phyloP scores from a whole-genome alignment of 2,113 vertebrate species.

The Xiphophorus hellerii region DNA sequence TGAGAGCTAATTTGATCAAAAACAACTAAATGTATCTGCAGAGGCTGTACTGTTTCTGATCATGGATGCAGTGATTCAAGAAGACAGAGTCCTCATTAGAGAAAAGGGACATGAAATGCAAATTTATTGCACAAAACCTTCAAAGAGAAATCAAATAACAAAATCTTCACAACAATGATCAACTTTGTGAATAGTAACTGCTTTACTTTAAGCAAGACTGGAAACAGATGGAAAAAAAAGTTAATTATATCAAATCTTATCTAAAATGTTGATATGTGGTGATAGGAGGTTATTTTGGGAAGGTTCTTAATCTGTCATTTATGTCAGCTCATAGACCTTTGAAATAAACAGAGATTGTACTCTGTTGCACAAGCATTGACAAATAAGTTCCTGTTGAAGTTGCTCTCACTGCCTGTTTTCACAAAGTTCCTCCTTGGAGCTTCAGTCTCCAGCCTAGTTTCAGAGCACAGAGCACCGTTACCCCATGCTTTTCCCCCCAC shows the following conservation, averaged over 20 bases:
- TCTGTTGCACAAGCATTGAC: not conserved
- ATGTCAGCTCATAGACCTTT: not conserved
- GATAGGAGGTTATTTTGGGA: not conserved
- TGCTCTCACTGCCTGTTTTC: too few relatives aligned
- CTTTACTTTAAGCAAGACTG: not conserved
- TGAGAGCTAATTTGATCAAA: constrained; percentile 37
- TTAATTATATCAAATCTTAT: not conserved
- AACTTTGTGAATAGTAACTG: constrained; percentile 10
- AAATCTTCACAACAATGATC: constrained; percentile 11
- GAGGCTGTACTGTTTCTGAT: constrained; percentile 45
- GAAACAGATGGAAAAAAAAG: too few relatives aligned
- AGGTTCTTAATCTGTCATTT: not conserved
- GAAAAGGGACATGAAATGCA: constrained; percentile 20
- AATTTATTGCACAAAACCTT: constrained; percentile 26
- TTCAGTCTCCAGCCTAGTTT: too few relatives aligned
- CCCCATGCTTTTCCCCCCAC: too few relatives aligned
- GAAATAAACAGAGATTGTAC: not conserved
- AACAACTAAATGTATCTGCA: constrained; percentile 25
- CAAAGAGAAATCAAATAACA: not conserved
- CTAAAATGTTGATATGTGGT: not conserved
- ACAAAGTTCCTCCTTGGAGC: too few relatives aligned
- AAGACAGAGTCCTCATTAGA: constrained; percentile 34
- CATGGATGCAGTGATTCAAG: constrained; percentile 30
- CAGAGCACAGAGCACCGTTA: too few relatives aligned
- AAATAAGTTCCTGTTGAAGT: not conserved